Evolutionary conservation across 2,113 vertebrate species (phyloP).

Genomic region (Callionymus lyra): DNA sequence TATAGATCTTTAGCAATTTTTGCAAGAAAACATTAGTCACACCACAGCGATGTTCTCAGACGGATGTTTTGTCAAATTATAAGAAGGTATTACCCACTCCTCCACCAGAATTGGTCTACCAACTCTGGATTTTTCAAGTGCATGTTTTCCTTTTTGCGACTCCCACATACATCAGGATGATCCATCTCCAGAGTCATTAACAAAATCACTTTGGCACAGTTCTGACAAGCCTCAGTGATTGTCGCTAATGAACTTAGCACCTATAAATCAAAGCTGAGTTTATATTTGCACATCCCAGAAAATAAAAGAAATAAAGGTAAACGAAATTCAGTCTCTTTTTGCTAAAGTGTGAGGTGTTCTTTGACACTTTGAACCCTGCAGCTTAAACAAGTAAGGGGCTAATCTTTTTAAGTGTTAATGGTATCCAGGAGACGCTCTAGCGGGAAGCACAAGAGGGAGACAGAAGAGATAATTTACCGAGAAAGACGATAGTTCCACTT

Average conservation of each 20-base stretch:
- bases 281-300: too few species aligned
- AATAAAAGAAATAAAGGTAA: too few species aligned
- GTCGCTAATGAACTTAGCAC: conserved; percentile 64
- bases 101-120: conserved; percentile 19
- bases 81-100: conserved; percentile 41
- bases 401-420: too few species aligned
- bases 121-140: conserved; percentile 37
- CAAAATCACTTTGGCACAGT: conserved; percentile 59
- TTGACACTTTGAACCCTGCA: too few species aligned
- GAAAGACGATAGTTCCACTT: too few species aligned
- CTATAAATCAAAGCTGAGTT: conserved; percentile 62
- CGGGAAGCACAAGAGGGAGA: too few species aligned
- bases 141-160: conserved; percentile 54
- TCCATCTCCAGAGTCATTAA: conserved; percentile 65
- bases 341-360: too few species aligned
- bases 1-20: neutral
- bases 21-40: neutral
- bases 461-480: too few species aligned
- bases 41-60: neutral
- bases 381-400: too few species aligned
- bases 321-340: too few species aligned
- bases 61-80: conserved; percentile 25
- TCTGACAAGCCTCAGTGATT: conserved; percentile 68
- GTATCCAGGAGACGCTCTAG: too few species aligned
- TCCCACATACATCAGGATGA: too few species aligned